Conservation (phyloP, 2,888 invertebrate genomes). For the Hypomecis punctinalis region DNA sequence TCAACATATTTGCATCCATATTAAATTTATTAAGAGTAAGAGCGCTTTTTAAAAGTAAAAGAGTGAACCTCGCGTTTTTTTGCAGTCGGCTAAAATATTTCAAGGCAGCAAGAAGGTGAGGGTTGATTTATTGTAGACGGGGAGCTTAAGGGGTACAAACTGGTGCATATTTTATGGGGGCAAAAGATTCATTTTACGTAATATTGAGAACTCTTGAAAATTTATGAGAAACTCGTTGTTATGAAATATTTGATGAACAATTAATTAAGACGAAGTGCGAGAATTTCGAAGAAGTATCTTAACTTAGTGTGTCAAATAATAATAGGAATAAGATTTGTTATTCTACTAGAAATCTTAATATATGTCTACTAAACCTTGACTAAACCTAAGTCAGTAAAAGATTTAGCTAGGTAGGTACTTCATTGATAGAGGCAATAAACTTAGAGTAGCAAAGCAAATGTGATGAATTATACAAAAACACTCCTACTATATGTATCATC, state of each 20-base stretch:
- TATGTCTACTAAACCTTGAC: too few species aligned
- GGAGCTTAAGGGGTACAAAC: constrained; percentile 24
- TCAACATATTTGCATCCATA: too few species aligned
- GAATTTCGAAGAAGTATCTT: not conserved
- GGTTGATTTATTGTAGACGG: constrained; percentile 24
- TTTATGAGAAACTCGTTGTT: constrained; percentile 27
- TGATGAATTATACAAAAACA: not conserved
- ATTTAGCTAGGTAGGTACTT: too few species aligned
- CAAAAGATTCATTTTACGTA: constrained; percentile 24
- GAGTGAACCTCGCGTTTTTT: not conserved
- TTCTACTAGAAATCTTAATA: too few species aligned
- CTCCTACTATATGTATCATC: not conserved
- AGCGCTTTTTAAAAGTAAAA: not conserved
- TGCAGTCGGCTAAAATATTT: not conserved
- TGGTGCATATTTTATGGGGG: constrained; percentile 29
- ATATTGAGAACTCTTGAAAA: constrained; percentile 23
- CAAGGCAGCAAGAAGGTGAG: constrained; percentile 1
- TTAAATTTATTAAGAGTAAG: too few species aligned
- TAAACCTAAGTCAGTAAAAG: too few species aligned
- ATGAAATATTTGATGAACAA: constrained; percentile 12
- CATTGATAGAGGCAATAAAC: too few species aligned
- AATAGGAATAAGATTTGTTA: not conserved
- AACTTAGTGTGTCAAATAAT: not conserved
- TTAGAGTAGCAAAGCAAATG: not conserved
- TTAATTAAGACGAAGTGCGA: constrained; percentile 9